A percentile compares a stretch with the other conserved stretches of the same genome.
Evolutionary conservation across 2,113 vertebrate species (phyloP).

Genomic region (Australoheros scitulus): DNA sequence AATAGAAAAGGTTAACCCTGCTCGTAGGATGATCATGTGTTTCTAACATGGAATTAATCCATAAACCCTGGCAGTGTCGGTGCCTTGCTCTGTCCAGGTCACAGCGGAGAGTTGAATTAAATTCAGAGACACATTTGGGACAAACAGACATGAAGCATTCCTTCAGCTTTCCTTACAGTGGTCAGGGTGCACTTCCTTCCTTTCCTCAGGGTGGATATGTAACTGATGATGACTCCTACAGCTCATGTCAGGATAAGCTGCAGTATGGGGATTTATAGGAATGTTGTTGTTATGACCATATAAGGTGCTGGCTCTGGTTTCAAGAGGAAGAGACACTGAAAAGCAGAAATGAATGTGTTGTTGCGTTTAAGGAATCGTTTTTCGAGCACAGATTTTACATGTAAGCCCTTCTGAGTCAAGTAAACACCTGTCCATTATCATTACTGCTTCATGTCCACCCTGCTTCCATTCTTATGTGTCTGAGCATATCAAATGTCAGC

Average conservation of each 20-base stretch:
- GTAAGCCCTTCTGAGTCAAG: background rate
- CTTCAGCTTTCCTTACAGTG: background rate
- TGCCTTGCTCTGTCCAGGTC: background rate
- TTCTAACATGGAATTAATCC: background rate
- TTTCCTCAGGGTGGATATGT: constrained; percentile 39
- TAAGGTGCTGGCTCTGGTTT: constrained; percentile 4
- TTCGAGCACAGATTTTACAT: background rate
- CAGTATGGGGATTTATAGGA: background rate
- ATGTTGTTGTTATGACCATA: constrained; percentile 8
- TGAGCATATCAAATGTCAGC: constrained; percentile 3
- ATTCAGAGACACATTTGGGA: background rate
- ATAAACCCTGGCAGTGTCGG: background rate
- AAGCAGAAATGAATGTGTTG: constrained; percentile 41
- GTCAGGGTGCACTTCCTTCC: background rate
- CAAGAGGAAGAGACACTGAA: constrained; percentile 44
- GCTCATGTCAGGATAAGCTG: background rate
- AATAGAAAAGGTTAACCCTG: background rate
- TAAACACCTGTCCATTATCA: background rate
- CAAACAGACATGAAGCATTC: background rate
- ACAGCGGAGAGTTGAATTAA: background rate
- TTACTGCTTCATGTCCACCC: background rate
- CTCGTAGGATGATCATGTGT: background rate
- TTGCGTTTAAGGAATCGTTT: background rate
- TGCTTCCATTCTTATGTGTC: background rate
- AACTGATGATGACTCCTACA: constrained; percentile 11